These are phyloP conservation scores for Zaprionus ornatus DNA, from an alignment of 1,140 invertebrate genomes.

Conservation along the genomic window DNA sequence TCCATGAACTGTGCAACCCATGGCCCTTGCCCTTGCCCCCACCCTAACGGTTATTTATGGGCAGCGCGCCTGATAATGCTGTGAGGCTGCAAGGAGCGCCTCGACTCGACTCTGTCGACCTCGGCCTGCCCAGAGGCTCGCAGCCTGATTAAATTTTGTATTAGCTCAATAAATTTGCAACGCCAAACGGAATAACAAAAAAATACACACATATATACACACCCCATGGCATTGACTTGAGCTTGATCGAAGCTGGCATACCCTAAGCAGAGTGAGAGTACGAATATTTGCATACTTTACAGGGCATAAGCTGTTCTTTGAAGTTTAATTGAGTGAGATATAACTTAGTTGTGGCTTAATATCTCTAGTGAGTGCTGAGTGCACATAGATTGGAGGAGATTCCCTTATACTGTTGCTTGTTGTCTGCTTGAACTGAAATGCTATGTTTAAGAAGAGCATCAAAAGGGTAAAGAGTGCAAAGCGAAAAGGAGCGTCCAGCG, in stretches of 20 bases:
- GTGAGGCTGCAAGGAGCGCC: slow-evolving; percentile 19
- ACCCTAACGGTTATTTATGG: slow-evolving; percentile 66
- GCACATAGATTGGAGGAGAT: background rate
- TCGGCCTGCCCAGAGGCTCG: slow-evolving; percentile 39
- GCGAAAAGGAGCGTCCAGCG: slow-evolving; percentile 54
- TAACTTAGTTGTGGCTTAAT: background rate
- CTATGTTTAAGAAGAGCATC: background rate
- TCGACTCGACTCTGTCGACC: background rate
- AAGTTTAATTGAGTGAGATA: background rate
- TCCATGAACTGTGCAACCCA: slow-evolving; percentile 1
- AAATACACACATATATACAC: background rate
- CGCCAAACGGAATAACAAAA: slow-evolving; percentile 33
- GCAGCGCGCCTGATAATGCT: slow-evolving; percentile 68
- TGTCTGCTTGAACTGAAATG: background rate
- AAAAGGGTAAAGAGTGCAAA: background rate
- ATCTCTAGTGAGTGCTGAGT: background rate
- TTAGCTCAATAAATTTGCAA: slow-evolving; percentile 77
- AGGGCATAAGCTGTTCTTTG: background rate
- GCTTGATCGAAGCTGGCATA: background rate
- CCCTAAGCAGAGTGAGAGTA: background rate
- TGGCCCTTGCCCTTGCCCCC: background rate
- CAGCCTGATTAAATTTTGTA: slow-evolving; percentile 78
- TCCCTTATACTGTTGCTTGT: too few species aligned
- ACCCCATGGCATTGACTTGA: background rate
- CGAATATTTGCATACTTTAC: background rate